Percentiles rank a stretch among this genome's conserved stretches.
Evolutionary conservation across 1,140 invertebrate genomes (phyloP).

Genomic region (Bombus soroeensis): DNA sequence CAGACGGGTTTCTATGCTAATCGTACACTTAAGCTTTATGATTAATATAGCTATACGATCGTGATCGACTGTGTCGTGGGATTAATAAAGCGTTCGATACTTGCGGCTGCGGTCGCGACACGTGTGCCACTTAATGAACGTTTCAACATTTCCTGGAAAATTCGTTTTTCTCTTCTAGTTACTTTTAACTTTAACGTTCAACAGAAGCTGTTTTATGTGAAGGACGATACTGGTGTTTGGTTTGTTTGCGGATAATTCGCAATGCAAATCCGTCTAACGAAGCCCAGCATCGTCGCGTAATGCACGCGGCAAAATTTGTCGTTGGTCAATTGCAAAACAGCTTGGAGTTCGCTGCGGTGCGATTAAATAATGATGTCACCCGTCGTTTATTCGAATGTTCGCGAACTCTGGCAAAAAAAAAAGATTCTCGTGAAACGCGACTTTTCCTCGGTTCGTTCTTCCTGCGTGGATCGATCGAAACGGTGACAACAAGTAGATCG

Average conservation of each 20-base stretch:
- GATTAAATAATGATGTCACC: slow-evolving; percentile 33
- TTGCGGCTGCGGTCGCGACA: neutral
- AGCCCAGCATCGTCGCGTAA: neutral
- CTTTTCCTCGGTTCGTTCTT: too few species aligned
- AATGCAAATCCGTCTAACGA: slow-evolving; percentile 15
- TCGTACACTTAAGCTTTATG: slow-evolving; percentile 26
- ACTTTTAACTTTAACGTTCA: too few species aligned
- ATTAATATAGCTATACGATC: slow-evolving; percentile 32
- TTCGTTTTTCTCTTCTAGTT: neutral
- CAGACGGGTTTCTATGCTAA: slow-evolving; percentile 34
- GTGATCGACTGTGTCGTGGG: slow-evolving; percentile 26
- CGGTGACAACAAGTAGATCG: neutral
- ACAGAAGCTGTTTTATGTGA: neutral
- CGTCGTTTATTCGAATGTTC: neutral
- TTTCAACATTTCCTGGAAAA: neutral
- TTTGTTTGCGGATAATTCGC: slow-evolving; percentile 1
- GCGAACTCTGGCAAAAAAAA: neutral
- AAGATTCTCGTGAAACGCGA: neutral
- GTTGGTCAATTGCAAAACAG: slow-evolving; percentile 23
- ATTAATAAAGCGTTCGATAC: neutral
- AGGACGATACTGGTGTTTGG: neutral
- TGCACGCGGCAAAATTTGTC: slow-evolving; percentile 27
- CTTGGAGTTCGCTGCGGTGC: slow-evolving; percentile 10
- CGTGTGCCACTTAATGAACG: neutral
- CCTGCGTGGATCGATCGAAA: neutral